These are phyloP conservation scores for Drosophila pseudotalamancana DNA, from an alignment of 2,888 invertebrate genomes.

Conservation along the genomic window DNA sequence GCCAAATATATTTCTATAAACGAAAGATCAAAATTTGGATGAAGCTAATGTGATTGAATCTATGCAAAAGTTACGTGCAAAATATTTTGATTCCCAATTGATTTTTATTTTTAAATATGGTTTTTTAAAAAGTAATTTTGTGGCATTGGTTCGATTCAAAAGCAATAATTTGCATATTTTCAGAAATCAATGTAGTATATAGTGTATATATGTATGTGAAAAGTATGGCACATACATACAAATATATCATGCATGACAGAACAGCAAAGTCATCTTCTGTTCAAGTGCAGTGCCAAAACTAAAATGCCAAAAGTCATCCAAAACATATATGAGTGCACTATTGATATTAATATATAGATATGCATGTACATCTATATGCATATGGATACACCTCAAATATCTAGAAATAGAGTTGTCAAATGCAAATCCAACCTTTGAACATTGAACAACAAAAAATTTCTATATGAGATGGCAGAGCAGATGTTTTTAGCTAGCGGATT, in stretches of 20 bases:
- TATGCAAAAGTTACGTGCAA: no score
- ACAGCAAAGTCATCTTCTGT: constrained; percentile 1
- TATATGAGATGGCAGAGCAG: constrained; percentile 3
- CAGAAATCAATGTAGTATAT: no score
- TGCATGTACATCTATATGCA: not conserved
- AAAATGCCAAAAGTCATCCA: constrained; percentile 44
- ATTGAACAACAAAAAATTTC: constrained; percentile 1
- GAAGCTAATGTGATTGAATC: not conserved
- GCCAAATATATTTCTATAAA: not conserved
- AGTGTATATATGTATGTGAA: not conserved
- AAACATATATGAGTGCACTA: constrained; percentile 3
- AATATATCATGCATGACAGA: constrained; percentile 22
- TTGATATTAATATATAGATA: not conserved
- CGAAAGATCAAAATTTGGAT: not conserved
- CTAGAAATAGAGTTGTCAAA: constrained; percentile 5
- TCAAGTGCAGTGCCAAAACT: constrained; percentile 36
- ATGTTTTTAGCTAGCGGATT: constrained; percentile 11
- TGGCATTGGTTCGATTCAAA: no score
- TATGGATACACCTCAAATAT: not conserved
- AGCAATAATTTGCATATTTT: no score
- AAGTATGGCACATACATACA: constrained; percentile 16
- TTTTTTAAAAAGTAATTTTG: no score
- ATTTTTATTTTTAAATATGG: not conserved
- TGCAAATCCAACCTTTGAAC: constrained; percentile 23
- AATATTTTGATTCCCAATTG: not conserved